Conservation (phyloP, 2,888 invertebrate species). For the Tinea semifulvella region DNA sequence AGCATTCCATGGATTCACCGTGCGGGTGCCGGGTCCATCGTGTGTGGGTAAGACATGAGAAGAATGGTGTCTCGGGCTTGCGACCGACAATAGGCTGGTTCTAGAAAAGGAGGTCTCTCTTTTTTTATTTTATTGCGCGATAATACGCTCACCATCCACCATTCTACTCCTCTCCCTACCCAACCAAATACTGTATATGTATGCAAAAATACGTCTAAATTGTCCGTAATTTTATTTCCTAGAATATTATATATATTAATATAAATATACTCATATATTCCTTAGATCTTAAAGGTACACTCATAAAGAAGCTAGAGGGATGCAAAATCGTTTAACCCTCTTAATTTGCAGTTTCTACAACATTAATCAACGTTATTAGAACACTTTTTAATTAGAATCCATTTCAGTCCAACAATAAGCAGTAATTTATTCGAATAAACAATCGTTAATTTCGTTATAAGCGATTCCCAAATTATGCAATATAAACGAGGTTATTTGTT, state of each 20-base stretch:
- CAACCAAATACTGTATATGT: too few species aligned
- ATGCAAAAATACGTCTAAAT: too few species aligned
- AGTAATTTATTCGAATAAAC: constrained; percentile 5
- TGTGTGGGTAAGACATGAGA: too few species aligned
- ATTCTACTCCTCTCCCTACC: too few species aligned
- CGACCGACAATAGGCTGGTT: too few species aligned
- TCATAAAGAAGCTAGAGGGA: neutral
- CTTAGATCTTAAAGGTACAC: neutral
- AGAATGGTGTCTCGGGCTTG: too few species aligned
- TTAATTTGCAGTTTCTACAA: neutral
- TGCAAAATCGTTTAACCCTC: neutral
- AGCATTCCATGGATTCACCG: too few species aligned
- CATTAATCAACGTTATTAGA: neutral
- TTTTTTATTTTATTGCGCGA: too few species aligned
- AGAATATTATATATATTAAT: neutral
- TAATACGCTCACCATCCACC: too few species aligned
- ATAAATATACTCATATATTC: neutral
- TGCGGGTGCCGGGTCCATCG: too few species aligned
- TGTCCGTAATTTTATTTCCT: too few species aligned
- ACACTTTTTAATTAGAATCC: constrained; percentile 9
- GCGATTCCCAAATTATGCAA: neutral
- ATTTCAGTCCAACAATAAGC: neutral
- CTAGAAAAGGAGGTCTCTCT: too few species aligned
- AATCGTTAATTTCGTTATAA: constrained; percentile 1
- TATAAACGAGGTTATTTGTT: constrained; percentile 1